Conservation (phyloP, 2,113 vertebrate species). For the Siniperca chuatsi region DNA sequence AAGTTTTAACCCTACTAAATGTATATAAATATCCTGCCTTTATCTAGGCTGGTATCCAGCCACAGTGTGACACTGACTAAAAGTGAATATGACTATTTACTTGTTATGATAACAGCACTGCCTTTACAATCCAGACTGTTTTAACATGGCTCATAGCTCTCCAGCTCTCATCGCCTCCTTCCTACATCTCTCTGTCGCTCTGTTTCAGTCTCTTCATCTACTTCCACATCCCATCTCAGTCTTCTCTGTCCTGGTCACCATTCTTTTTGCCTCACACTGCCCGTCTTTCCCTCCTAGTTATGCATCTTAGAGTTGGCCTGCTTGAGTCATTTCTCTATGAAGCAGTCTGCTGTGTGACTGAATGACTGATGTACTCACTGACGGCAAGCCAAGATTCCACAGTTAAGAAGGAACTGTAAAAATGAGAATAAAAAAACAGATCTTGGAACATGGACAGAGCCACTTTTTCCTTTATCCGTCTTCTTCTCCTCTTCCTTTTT, state of each 20-base stretch:
- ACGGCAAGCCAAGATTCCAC: constrained; percentile 67
- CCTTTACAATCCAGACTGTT: constrained; percentile 31
- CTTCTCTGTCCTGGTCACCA: neutral
- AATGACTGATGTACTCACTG: constrained; percentile 33
- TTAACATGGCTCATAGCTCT: constrained; percentile 36
- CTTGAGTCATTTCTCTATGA: constrained; percentile 47
- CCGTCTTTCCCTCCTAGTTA: constrained; percentile 12
- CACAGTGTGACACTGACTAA: constrained; percentile 40
- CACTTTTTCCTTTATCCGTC: constrained; percentile 25
- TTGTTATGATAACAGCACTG: constrained; percentile 63
- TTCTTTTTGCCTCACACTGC: neutral
- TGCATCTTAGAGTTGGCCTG: constrained; percentile 16
- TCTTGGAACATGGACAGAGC: constrained; percentile 32
- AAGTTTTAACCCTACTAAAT: neutral
- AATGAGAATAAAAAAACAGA: constrained; percentile 27
- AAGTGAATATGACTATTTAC: constrained; percentile 54
- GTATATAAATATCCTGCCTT: constrained; percentile 53
- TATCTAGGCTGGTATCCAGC: constrained; percentile 40
- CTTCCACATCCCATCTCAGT: constrained; percentile 3
- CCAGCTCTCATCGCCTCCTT: constrained; percentile 15
- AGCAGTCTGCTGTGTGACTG: constrained; percentile 36
- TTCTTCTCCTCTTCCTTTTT: constrained; percentile 45
- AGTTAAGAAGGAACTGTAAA: constrained; percentile 57
- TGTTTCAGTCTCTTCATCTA: neutral
- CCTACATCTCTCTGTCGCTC: neutral